A percentile compares a stretch with the other conserved stretches of the same genome.
Conservation (phyloP, 2,797 vertebrate species). For the Psittacula echo region DNA sequence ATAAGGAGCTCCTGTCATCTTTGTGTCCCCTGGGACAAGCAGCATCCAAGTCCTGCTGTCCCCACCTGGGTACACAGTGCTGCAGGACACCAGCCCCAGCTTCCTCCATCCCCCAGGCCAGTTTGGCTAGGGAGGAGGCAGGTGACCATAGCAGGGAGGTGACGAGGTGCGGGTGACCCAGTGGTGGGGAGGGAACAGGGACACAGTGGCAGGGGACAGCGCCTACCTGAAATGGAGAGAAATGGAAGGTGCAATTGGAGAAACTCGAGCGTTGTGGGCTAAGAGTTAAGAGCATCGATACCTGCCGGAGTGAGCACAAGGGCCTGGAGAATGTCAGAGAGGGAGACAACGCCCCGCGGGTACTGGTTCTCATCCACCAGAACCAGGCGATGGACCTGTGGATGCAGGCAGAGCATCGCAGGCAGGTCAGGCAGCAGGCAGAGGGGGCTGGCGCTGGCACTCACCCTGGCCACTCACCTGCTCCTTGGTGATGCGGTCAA, state of each 20-base stretch:
- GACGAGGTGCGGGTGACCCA: not conserved
- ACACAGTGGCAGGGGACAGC: not conserved
- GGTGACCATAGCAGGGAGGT: not conserved
- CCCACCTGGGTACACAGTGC: accelerated
- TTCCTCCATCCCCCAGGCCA: not conserved
- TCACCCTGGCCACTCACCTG: conserved; percentile 73
- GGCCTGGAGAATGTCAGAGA: conserved; percentile 96
- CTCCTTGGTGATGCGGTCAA: conserved; percentile 86
- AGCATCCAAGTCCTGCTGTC: not conserved
- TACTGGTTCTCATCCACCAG: conserved; percentile 87
- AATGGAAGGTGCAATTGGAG: conserved; percentile 57
- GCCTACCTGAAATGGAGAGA: conserved; percentile 79
- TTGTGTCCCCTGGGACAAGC: not conserved
- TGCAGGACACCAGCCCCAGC: not conserved
- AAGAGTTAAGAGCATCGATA: conserved; percentile 92
- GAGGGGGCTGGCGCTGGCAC: accelerated
- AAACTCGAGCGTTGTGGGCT: conserved; percentile 61
- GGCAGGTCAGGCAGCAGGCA: not conserved
- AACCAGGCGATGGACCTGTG: conserved; percentile 95
- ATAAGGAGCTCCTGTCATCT: not conserved
- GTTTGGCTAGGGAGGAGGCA: not conserved
- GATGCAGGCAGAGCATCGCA: not conserved
- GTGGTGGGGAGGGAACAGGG: not conserved
- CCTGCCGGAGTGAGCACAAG: conserved; percentile 94
- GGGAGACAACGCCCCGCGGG: conserved; percentile 91